These are phyloP conservation scores for Notechis scutatus DNA, from an alignment of 2,113 vertebrate genomes.

Conservation along the genomic window DNA sequence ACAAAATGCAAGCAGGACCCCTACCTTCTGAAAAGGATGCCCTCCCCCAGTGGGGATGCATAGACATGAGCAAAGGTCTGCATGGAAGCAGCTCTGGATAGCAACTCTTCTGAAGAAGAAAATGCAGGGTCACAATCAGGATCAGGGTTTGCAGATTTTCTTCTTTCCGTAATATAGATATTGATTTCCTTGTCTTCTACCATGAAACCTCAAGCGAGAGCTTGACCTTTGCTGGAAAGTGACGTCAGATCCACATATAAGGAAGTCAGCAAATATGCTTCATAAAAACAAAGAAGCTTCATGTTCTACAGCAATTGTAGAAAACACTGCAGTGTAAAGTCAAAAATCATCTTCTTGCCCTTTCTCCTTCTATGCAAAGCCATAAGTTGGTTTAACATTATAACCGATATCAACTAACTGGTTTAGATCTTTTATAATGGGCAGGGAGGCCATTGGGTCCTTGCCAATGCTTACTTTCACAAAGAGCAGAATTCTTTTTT, in stretches of 20 bases:
- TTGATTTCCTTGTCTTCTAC: neutral
- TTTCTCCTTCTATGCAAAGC: neutral
- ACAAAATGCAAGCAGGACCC: neutral
- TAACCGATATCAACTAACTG: neutral
- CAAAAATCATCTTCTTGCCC: neutral
- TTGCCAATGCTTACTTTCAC: neutral
- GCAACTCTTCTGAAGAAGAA: neutral
- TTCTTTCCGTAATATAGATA: neutral
- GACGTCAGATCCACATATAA: neutral
- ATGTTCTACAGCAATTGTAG: neutral
- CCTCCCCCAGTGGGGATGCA: neutral
- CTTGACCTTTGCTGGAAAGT: neutral
- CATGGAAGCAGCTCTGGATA: neutral
- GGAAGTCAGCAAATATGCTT: neutral
- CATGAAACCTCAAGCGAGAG: neutral
- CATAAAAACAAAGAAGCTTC: neutral
- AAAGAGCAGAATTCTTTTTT: neutral
- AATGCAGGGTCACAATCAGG: neutral
- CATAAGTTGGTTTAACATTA: neutral
- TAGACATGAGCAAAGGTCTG: neutral
- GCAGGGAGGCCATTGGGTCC: neutral
- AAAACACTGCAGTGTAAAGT: neutral
- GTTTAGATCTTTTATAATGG: neutral
- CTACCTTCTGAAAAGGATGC: neutral
- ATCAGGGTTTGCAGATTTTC: neutral